Evolutionary conservation across 2,113 vertebrate species (phyloP).

Genomic region (Dicentrarchus labrax): DNA sequence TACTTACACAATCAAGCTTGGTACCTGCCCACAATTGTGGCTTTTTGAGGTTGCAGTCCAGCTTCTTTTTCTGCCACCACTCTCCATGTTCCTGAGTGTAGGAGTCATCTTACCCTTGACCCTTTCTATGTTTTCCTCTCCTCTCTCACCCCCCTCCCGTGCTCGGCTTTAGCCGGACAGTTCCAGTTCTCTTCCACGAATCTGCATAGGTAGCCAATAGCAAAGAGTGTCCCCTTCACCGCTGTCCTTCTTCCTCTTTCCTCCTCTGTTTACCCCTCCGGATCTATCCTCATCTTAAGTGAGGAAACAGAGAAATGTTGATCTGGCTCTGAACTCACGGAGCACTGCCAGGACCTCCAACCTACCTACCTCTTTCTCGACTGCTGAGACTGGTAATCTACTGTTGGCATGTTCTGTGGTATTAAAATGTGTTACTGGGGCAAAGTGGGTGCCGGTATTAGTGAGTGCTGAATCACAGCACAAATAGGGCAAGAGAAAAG

Average conservation of each 20-base stretch:
- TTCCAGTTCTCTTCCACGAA: slow-evolving; percentile 62
- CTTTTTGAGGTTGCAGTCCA: slow-evolving; percentile 26
- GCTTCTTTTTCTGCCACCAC: slow-evolving; percentile 55
- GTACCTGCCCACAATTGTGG: slow-evolving; percentile 54
- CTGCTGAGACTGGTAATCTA: slow-evolving; percentile 66
- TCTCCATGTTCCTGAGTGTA: slow-evolving; percentile 41
- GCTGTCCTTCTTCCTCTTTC: slow-evolving; percentile 9
- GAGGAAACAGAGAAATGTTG: slow-evolving; percentile 38
- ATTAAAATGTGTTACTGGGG: slow-evolving; percentile 74
- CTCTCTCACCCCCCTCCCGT: slow-evolving; percentile 16
- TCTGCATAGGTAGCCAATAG: slow-evolving; percentile 21
- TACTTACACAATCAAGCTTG: slow-evolving; percentile 17
- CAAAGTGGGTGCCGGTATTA: slow-evolving; percentile 69
- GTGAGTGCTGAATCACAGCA: slow-evolving; percentile 20
- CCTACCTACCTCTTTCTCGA: slow-evolving; percentile 50
- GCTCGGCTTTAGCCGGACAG: slow-evolving; percentile 45
- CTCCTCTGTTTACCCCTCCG: background rate
- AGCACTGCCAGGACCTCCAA: slow-evolving; percentile 32
- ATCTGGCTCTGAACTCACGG: slow-evolving; percentile 18
- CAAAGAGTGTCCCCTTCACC: slow-evolving; percentile 1
- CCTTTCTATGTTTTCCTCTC: slow-evolving; percentile 48
- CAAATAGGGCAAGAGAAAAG: slow-evolving; percentile 18
- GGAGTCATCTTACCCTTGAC: slow-evolving; percentile 71
- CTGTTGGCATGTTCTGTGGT: slow-evolving; percentile 48
- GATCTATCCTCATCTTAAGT: slow-evolving; percentile 17